Conservation (phyloP, 2,113 vertebrate species). For the Ptilonorhynchus violaceus region DNA sequence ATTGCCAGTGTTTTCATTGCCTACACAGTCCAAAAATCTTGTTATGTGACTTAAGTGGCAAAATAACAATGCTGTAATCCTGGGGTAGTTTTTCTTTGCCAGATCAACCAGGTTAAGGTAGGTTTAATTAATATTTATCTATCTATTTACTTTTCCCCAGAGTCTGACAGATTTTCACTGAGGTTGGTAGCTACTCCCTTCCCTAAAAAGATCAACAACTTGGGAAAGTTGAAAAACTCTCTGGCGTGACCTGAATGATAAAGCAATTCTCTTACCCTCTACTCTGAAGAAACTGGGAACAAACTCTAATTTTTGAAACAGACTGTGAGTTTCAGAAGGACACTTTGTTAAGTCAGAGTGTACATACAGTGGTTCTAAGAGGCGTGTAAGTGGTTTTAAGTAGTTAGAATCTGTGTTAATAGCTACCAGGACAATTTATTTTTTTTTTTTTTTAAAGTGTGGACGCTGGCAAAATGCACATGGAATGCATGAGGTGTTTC, state of each 20-base stretch:
- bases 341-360: neutral
- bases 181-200: neutral
- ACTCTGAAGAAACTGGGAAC: neutral
- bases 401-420: neutral
- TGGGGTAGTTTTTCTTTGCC: neutral
- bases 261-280: neutral
- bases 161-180: neutral
- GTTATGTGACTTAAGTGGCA: neutral
- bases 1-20: neutral
- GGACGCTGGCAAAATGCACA: neutral
- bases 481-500: rapidly evolving
- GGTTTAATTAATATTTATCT: neutral
- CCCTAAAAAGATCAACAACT: neutral
- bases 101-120: rapidly evolving
- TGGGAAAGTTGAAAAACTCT: neutral
- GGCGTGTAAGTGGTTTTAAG: neutral
- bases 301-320: neutral
- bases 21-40: neutral
- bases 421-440: neutral
- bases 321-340: neutral
- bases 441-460: neutral
- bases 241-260: neutral
- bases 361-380: neutral
- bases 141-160: neutral
- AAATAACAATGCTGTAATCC: neutral